Percentiles rank a stretch among this genome's conserved stretches.
Evolutionary conservation across 1,140 invertebrate species (phyloP).

Genomic region (Chrysopa pallens): DNA sequence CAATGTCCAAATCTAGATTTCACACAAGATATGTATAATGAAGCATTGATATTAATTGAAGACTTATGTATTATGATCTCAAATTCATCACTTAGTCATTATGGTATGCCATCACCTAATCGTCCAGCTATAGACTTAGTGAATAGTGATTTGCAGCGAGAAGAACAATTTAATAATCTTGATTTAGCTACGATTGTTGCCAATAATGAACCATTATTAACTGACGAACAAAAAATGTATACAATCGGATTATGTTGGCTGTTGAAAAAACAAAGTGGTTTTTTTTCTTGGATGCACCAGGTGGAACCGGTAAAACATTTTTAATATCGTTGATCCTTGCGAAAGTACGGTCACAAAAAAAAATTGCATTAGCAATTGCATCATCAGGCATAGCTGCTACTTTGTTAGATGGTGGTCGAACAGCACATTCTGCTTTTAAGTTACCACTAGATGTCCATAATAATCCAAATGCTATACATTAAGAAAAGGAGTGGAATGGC

Average conservation of each 20-base stretch:
- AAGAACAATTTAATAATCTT: too few relatives aligned
- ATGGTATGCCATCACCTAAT: too few relatives aligned
- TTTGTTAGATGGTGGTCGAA: conserved; percentile 21
- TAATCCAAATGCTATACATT: conserved; percentile 8
- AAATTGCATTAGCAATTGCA: conserved; percentile 19
- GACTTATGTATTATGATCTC: too few relatives aligned
- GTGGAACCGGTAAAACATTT: conserved; percentile 21
- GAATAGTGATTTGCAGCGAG: too few relatives aligned
- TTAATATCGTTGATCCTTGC: conserved; percentile 14
- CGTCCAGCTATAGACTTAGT: too few relatives aligned
- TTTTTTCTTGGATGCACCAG: conserved; percentile 14
- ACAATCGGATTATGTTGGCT: conserved; percentile 8
- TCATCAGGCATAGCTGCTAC: conserved; percentile 27
- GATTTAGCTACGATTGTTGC: conserved; percentile 7
- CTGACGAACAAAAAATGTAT: conserved; percentile 7
- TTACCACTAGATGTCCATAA: conserved; percentile 14
- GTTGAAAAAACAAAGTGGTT: conserved; percentile 3
- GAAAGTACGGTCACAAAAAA: conserved; percentile 9
- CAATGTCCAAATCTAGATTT: too few relatives aligned
- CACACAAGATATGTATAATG: too few relatives aligned
- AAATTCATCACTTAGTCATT: too few relatives aligned
- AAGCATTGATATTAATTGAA: too few relatives aligned
- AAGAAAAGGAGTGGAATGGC: conserved; percentile 9
- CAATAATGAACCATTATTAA: conserved; percentile 7
- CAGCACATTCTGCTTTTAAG: conserved; percentile 19